phyloP scores from a whole-genome alignment of 30 jellyfish, hydroid and myxozoan species.

The Hydractinia symbiolongicarpus region DNA sequence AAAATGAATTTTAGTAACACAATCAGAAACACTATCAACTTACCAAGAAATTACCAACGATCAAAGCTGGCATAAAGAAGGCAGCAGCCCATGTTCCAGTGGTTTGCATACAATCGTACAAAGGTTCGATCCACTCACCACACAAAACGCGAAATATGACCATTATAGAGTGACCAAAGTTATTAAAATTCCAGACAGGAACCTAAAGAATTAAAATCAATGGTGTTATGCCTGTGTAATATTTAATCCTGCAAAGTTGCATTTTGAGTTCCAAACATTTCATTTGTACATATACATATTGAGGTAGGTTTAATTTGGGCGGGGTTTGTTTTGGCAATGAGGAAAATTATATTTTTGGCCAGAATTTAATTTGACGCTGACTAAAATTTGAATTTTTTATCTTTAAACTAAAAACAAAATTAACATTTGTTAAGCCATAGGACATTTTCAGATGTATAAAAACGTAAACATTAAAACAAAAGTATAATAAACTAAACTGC shows the following conservation, averaged over 20 bases:
- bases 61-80: conserved; percentile 74
- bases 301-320: no score
- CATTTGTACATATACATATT: no score
- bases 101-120: conserved; percentile 73
- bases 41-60: conserved; percentile 89
- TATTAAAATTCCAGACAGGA: conserved; percentile 79
- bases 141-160: conserved; percentile 80
- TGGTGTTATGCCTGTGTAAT: neutral
- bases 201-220: conserved; percentile 32
- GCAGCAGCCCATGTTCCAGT: conserved; percentile 76
- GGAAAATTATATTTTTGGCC: no score
- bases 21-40: neutral
- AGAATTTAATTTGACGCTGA: no score
- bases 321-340: no score
- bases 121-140: conserved; percentile 97
- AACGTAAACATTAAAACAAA: no score
- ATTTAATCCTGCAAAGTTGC: neutral
- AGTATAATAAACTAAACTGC: no score
- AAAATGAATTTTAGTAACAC: no score
- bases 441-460: no score
- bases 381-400: neutral
- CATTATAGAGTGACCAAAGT: conserved; percentile 83
- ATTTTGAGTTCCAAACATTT: no score
- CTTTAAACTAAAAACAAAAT: neutral
- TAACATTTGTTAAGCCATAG: neutral